These are phyloP conservation scores for Leiothrix lutea DNA, from an alignment of 2,113 vertebrate genomes.

Conservation along the genomic window DNA sequence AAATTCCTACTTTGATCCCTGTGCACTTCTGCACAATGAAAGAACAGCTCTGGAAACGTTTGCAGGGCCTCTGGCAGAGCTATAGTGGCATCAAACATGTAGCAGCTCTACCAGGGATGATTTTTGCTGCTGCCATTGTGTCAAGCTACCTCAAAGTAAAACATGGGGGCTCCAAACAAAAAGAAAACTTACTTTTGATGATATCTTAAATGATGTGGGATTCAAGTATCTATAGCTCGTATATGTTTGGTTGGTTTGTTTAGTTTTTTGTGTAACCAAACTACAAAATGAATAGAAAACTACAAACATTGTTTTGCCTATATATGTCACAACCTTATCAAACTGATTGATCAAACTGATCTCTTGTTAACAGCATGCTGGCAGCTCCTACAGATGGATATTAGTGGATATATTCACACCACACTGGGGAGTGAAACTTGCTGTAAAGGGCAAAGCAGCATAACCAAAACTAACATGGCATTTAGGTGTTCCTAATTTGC, in stretches of 20 bases:
- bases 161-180: not conserved
- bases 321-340: not conserved
- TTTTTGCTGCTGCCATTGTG: not conserved
- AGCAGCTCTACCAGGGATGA: not conserved
- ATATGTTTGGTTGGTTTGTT: not conserved
- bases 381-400: not conserved
- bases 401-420: not conserved
- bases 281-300: not conserved
- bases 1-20: not conserved
- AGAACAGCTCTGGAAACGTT: not conserved
- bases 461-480: not conserved
- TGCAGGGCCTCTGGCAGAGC: not conserved
- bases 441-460: not conserved
- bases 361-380: not conserved
- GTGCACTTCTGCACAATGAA: not conserved
- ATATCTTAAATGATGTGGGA: not conserved
- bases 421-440: not conserved
- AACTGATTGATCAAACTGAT: not conserved
- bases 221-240: not conserved
- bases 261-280: not conserved
- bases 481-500: not conserved
- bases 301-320: not conserved
- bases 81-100: fast-evolving
- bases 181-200: not conserved
- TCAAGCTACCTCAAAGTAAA: not conserved